Conservation (phyloP, 2,797 vertebrate species). For the Dromococcyx pavoninus region DNA sequence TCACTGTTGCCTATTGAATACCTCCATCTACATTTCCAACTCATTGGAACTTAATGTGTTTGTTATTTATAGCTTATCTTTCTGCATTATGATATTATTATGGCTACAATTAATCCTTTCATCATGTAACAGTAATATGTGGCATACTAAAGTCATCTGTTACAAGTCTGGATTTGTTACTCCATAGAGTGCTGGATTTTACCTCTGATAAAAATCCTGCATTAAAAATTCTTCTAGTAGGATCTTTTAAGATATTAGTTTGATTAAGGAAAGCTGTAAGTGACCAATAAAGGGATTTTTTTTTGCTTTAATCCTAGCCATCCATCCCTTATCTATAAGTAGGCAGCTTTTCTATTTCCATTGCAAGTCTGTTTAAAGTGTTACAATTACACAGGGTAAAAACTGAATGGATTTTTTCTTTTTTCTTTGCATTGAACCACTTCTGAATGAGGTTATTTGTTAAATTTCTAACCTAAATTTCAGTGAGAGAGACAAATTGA, state of each 20-base stretch:
- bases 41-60: background rate
- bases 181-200: background rate
- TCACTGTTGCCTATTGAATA: fast-evolving
- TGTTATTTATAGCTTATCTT: background rate
- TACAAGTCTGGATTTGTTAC: background rate
- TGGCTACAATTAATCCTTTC: background rate
- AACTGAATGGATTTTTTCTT: background rate
- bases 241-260: background rate
- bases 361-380: background rate
- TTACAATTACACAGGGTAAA: background rate
- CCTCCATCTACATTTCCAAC: background rate
- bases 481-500: background rate
- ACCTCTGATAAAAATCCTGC: background rate
- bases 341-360: background rate
- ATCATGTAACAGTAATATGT: background rate
- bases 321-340: background rate
- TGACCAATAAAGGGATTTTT: background rate
- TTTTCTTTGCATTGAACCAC: background rate
- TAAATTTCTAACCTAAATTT: background rate
- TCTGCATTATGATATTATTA: background rate
- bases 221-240: background rate
- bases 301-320: background rate
- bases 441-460: background rate
- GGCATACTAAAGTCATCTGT: background rate
- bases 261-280: background rate